A percentile compares a stretch with the other conserved stretches of the same genome.
phyloP scores from a whole-genome alignment of 2,797 vertebrate species.

The Tachyglossus aculeatus region DNA sequence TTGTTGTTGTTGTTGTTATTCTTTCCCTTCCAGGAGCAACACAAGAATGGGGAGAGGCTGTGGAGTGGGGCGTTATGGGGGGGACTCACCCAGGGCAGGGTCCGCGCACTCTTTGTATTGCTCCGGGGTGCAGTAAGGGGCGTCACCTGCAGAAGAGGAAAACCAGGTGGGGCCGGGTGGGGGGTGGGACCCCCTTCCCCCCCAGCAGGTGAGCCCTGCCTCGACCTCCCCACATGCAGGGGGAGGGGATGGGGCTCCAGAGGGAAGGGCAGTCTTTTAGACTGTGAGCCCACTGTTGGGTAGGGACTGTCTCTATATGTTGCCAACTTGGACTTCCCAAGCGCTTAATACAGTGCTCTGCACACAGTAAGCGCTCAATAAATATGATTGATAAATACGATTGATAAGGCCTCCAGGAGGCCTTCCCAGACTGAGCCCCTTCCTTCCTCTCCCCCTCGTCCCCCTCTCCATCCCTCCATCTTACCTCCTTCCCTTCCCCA shows the following conservation, averaged over 20 bases:
- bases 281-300: no score
- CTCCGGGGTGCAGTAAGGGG: conserved; percentile 96
- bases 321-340: no score
- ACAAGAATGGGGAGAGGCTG: background rate
- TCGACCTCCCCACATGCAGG: background rate
- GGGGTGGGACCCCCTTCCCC: background rate
- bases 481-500: no score
- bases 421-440: no score
- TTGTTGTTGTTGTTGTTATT: background rate
- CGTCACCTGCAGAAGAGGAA: conserved; percentile 83
- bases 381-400: no score
- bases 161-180: background rate
- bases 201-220: background rate
- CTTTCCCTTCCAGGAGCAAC: background rate
- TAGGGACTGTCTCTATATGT: no score
- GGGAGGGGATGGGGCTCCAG: background rate
- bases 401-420: no score
- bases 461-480: no score
- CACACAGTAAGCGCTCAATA: no score
- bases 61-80: background rate
- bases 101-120: conserved; percentile 99
- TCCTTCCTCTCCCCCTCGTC: no score
- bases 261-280: background rate
- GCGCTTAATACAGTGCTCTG: no score
- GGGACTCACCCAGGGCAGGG: conserved; percentile 90